Conservation (phyloP, 2,113 vertebrate species). For the Cryptomyrus ogoouensis region DNA sequence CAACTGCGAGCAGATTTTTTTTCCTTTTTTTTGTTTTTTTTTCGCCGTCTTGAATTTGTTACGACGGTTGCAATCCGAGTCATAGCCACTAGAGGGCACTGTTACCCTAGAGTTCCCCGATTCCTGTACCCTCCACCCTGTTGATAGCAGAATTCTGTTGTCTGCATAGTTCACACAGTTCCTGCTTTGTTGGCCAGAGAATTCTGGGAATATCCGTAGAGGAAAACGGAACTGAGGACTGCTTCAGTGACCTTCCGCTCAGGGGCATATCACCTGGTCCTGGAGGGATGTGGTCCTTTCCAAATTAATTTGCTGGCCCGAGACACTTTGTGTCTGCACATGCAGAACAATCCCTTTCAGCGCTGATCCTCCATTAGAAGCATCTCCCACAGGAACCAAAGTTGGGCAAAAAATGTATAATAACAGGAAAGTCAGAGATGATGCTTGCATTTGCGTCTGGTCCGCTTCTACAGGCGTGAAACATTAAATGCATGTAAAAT, state of each 20-base stretch:
- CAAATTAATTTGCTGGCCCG: neutral
- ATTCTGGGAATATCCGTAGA: constrained; percentile 73
- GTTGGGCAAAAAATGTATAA: neutral
- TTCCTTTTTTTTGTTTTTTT: neutral
- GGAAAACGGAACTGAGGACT: constrained; percentile 66
- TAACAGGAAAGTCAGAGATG: constrained; percentile 14
- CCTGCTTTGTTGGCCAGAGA: constrained; percentile 60
- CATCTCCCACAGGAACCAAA: neutral
- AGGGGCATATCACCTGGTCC: constrained; percentile 62
- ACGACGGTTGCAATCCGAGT: neutral
- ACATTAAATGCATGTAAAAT: neutral
- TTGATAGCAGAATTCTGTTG: constrained; percentile 48
- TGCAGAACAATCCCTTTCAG: constrained; percentile 25
- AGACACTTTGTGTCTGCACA: neutral
- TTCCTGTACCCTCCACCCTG: neutral
- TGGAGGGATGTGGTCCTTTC: constrained; percentile 35
- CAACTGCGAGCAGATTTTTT: neutral
- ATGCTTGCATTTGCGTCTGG: neutral
- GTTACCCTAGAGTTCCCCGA: neutral
- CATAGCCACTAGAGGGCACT: neutral
- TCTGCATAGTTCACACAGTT: constrained; percentile 64
- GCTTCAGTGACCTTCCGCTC: constrained; percentile 64
- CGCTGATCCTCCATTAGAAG: neutral
- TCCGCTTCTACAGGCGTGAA: too few species aligned
- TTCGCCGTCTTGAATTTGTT: neutral